These are phyloP conservation scores for Bombylius discolor DNA, from an alignment of 2,888 invertebrate species.

Conservation along the genomic window DNA sequence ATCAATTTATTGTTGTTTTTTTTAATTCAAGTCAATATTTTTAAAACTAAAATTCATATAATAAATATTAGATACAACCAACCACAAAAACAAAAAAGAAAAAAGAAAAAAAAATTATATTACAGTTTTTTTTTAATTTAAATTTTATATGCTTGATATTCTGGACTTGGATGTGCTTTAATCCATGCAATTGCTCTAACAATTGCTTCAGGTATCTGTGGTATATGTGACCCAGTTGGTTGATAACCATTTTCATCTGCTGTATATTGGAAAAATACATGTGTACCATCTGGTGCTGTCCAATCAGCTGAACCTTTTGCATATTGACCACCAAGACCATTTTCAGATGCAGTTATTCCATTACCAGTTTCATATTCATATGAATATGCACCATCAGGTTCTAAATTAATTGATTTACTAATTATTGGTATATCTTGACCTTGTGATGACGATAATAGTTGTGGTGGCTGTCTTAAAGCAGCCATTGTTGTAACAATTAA, in stretches of 20 bases:
- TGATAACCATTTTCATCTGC: slow-evolving; percentile 10
- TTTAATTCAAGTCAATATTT: no score
- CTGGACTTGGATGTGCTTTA: slow-evolving; percentile 1
- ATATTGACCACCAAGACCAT: slow-evolving; percentile 4
- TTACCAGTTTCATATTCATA: slow-evolving; percentile 6
- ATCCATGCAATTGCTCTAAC: slow-evolving; percentile 3
- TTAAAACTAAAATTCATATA: no score
- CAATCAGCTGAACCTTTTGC: slow-evolving; percentile 6
- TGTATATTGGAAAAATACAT: slow-evolving; percentile 5
- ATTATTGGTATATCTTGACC: slow-evolving; percentile 2
- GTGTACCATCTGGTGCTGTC: slow-evolving; percentile 7
- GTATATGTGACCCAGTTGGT: slow-evolving; percentile 6
- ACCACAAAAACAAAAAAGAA: no score
- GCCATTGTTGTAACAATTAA: background rate
- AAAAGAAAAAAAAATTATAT: no score
- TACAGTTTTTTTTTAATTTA: background rate
- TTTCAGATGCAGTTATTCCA: slow-evolving; percentile 6
- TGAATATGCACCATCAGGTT: slow-evolving; percentile 5
- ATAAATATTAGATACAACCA: no score
- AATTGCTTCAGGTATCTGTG: slow-evolving; percentile 4
- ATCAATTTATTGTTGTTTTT: no score
- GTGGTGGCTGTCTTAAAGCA: background rate
- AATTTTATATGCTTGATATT: slow-evolving; percentile 1
- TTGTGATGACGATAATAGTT: background rate
- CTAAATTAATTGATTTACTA: background rate